phyloP scores from a whole-genome alignment of 1,140 invertebrate genomes.

The Drosophila leontia region DNA sequence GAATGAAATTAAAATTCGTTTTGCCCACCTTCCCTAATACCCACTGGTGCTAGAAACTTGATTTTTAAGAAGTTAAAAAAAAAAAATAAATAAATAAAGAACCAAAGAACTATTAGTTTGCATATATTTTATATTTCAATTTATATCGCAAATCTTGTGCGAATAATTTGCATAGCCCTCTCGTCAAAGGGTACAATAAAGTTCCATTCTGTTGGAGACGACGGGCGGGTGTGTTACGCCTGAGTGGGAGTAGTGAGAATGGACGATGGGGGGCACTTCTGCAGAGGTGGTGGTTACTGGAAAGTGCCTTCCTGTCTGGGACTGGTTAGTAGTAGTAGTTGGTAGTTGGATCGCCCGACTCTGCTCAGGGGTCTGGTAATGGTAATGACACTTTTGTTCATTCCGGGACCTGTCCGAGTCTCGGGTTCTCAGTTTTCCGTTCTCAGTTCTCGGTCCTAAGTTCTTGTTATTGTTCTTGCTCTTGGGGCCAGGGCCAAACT shows the following conservation, averaged over 20 bases:
- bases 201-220: constrained; percentile 25
- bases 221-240: constrained; percentile 22
- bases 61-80: background rate
- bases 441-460: background rate
- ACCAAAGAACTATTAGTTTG: background rate
- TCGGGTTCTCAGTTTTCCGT: constrained; percentile 23
- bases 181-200: constrained; percentile 23
- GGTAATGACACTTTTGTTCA: constrained; percentile 77
- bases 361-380: constrained; percentile 58
- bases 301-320: constrained; percentile 65
- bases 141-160: background rate
- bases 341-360: constrained; percentile 25
- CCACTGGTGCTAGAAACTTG: background rate
- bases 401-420: constrained; percentile 50
- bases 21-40: background rate
- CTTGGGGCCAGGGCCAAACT: constrained; percentile 65
- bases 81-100: background rate
- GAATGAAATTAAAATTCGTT: too few relatives aligned
- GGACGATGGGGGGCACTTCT: constrained; percentile 8
- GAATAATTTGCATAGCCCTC: constrained; percentile 12
- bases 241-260: constrained; percentile 10
- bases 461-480: constrained; percentile 35
- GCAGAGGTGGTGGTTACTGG: constrained; percentile 31
- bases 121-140: background rate
- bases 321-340: constrained; percentile 33